These are phyloP conservation scores for Athalia rosae DNA, from an alignment of 2,888 invertebrate genomes.

Conservation along the genomic window DNA sequence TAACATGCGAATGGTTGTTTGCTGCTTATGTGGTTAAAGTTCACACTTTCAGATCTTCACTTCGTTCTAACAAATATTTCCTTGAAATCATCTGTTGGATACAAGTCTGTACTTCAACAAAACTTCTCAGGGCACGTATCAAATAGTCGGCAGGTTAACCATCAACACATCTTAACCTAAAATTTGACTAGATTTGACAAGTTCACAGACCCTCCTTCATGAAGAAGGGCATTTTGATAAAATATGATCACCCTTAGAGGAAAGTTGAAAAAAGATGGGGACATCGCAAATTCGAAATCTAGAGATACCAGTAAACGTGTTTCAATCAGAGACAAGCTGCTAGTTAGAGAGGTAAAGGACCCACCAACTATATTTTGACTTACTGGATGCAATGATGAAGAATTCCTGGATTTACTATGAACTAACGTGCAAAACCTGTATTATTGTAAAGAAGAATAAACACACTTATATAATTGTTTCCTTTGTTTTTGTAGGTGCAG, in stretches of 20 bases:
- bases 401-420: constrained; percentile 7
- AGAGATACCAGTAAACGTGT: constrained; percentile 76
- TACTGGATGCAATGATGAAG: constrained; percentile 65
- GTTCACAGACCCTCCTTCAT: constrained; percentile 17
- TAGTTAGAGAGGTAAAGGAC: constrained; percentile 83
- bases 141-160: constrained; percentile 4
- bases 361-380: background rate
- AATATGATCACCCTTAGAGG: constrained; percentile 84
- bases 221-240: constrained; percentile 24
- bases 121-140: background rate
- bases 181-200: constrained; percentile 8
- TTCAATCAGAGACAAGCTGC: constrained; percentile 85
- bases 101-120: background rate
- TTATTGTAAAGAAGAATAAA: background rate
- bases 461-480: constrained; percentile 14
- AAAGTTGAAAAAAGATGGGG: constrained; percentile 81
- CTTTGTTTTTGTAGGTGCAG: constrained; percentile 74
- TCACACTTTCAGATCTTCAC: background rate
- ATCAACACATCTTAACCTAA: constrained; percentile 22
- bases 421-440: background rate
- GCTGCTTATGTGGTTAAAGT: constrained; percentile 23
- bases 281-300: constrained; percentile 68
- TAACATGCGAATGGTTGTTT: background rate
- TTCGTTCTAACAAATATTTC: background rate
- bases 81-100: background rate